Conservation (phyloP, 2,113 vertebrate genomes). For the Heterotilapia buettikoferi region DNA sequence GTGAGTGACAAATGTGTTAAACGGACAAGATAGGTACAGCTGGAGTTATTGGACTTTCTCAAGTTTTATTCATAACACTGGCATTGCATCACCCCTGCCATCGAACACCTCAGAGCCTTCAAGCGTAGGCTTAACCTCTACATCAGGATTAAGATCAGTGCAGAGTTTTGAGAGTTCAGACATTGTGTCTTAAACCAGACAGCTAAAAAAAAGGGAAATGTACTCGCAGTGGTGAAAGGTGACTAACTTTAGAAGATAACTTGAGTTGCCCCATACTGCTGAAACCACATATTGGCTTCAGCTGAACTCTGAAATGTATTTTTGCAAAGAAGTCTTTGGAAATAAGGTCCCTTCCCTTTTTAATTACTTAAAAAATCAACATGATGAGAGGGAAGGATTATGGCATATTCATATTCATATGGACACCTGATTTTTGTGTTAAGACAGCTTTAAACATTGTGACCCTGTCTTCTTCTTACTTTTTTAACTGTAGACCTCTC, state of each 20-base stretch:
- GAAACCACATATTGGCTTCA: not conserved
- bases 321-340: not conserved
- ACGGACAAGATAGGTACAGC: not conserved
- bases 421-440: accelerated
- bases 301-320: not conserved
- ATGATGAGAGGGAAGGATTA: not conserved
- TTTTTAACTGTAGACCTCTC: not conserved
- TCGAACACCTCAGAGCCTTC: not conserved
- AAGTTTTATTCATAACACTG: not conserved
- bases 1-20: not conserved
- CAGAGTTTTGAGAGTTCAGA: not conserved
- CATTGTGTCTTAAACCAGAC: not conserved
- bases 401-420: not conserved
- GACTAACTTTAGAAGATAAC: not conserved
- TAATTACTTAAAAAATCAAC: not conserved
- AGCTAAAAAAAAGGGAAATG: not conserved
- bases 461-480: not conserved
- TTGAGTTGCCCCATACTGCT: not conserved
- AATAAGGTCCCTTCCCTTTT: not conserved
- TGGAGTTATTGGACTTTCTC: not conserved
- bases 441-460: not conserved
- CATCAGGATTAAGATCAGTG: not conserved
- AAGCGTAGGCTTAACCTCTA: not conserved
- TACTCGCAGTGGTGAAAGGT: not conserved
- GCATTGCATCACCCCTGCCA: not conserved